Conservation (phyloP, 1,140 invertebrate genomes). For the Tetragonula clypearis region DNA sequence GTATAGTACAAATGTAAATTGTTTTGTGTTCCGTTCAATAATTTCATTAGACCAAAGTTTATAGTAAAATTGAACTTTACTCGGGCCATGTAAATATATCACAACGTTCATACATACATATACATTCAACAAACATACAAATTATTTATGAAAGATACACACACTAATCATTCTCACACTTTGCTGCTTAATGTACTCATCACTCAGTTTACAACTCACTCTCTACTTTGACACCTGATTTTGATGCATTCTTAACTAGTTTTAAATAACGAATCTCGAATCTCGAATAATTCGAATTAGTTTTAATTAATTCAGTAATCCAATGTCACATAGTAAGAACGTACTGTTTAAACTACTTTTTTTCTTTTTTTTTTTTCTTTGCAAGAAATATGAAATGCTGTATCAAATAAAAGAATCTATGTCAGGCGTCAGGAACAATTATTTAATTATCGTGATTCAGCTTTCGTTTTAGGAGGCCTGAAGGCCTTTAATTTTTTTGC, state of each 20-base stretch:
- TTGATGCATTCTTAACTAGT: conserved; percentile 17
- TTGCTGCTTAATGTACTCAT: conserved; percentile 11
- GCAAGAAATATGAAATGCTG: conserved; percentile 53
- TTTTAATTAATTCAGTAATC: conserved; percentile 8
- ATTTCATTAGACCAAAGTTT: conserved; percentile 8
- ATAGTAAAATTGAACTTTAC: conserved; percentile 26
- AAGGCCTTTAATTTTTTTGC: conserved; percentile 90
- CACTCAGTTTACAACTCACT: conserved; percentile 28
- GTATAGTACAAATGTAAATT: conserved; percentile 30
- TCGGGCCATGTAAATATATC: conserved; percentile 44
- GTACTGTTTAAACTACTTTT: conserved; percentile 24
- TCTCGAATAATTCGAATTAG: conserved; percentile 13
- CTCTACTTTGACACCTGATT: conserved; percentile 32
- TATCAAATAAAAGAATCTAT: conserved; percentile 48
- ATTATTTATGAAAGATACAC: conserved; percentile 34
- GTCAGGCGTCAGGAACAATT: conserved; percentile 30
- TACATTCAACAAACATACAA: conserved; percentile 46
- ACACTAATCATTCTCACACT: conserved; percentile 30
- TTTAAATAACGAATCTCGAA: conserved; percentile 33
- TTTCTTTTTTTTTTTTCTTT: background rate
- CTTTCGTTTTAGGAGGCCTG: conserved; percentile 97
- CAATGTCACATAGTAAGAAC: conserved; percentile 6
- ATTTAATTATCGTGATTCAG: conserved; percentile 91
- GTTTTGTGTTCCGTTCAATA: conserved; percentile 10
- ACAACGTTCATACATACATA: conserved; percentile 36